phyloP scores from a whole-genome alignment of 2,113 vertebrate genomes.

The Phoxinus phoxinus region DNA sequence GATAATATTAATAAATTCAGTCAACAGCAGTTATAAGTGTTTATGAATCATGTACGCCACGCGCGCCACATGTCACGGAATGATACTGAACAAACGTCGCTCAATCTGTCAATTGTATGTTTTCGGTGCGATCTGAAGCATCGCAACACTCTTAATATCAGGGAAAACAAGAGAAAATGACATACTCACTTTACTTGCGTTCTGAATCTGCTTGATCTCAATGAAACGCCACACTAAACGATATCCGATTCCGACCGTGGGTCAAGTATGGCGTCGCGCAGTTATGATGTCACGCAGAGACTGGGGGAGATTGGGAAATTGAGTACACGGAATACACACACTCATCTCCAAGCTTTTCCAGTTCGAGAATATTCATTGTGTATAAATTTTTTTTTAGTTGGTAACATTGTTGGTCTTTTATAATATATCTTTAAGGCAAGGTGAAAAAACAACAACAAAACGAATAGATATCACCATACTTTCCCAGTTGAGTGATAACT shows the following conservation, averaged over 20 bases:
- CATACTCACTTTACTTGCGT: neutral
- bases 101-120: neutral
- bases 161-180: neutral
- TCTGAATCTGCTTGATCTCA: neutral
- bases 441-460: rapidly evolving
- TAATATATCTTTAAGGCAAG: neutral
- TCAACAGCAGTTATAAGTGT: neutral
- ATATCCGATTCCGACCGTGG: neutral
- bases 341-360: neutral
- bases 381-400: no score
- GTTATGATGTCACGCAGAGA: neutral
- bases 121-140: neutral
- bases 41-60: neutral
- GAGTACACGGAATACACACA: neutral
- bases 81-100: neutral
- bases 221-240: neutral
- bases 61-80: slow-evolving; percentile 4
- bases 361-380: no score
- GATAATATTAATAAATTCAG: neutral
- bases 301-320: neutral
- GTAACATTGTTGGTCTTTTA: neutral
- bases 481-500: no score
- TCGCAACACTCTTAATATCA: neutral
- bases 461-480: no score
- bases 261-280: neutral